phyloP scores from a whole-genome alignment of 2,888 invertebrate species.

The Tipula lateralis region DNA sequence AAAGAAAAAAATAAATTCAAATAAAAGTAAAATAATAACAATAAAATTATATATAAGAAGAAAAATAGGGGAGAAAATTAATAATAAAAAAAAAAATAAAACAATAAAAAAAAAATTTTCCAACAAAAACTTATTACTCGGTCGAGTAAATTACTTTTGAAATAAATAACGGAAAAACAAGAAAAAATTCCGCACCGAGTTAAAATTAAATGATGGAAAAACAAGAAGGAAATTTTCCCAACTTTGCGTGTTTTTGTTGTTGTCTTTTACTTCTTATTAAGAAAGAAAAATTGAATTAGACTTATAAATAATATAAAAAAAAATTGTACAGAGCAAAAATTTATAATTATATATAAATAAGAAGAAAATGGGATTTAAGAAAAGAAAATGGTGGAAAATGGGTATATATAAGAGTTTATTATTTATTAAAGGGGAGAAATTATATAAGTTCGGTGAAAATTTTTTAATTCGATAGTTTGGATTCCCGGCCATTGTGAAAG shows the following conservation, averaged over 20 bases:
- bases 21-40: constrained; percentile 19
- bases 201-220: not conserved
- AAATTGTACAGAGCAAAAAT: not conserved
- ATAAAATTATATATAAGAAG: constrained; percentile 1
- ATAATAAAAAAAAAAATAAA: not conserved
- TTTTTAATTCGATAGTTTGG: too few species aligned
- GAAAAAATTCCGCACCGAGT: not conserved
- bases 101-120: not conserved
- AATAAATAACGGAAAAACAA: not conserved
- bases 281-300: not conserved
- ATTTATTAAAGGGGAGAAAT: too few species aligned
- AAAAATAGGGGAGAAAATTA: not conserved
- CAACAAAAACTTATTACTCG: not conserved
- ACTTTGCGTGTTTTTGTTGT: not conserved
- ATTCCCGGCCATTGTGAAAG: too few species aligned
- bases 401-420: too few species aligned
- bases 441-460: too few species aligned
- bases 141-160: constrained; percentile 24
- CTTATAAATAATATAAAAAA: not conserved
- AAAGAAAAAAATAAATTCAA: constrained; percentile 8
- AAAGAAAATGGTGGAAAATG: not conserved
- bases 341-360: not conserved
- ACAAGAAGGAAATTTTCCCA: not conserved
- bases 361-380: not conserved
- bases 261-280: not conserved